Evolutionary conservation across 2,113 vertebrate genomes (phyloP), one percentile per base, ranked within the genome.

Genomic region (Leuciscus idus): DNA sequence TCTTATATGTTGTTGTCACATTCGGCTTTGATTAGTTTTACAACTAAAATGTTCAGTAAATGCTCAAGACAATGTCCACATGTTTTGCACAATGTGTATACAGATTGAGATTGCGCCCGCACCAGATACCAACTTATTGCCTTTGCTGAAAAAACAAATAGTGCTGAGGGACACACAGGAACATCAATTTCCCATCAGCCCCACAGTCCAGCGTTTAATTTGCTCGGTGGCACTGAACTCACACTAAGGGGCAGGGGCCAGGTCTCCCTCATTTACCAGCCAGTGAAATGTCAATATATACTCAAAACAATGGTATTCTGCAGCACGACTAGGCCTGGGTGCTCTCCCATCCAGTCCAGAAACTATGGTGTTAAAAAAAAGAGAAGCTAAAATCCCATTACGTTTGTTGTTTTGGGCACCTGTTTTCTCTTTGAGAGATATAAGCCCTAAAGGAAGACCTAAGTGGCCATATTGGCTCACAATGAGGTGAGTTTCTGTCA

Each of bases 251-350:
- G 83, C 89, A 88, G 17, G 70, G 89, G 84, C 83, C 87, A 80
- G 79, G 87, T 84, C 90, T 88, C 70, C 74, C 89, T 90, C 91
- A 90, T 92, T 90, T 89, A 91, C 89, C 79, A 86, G 84, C 90
- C 87, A 87, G 81, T 74, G 85, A 93, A 92, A 92, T 90, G 91
- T 92, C 91, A 92, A 93, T 92, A 91, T 91, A 88, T 88, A 91
- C 89, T 90, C 88, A 87, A 81, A 91, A 90, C 85, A 88, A 87
- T 87, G 90, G 90, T 83, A 89, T 91, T 88, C 89, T 2, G 57
- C 76, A n/a, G 64, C 88, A 89, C 61, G 81, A 77, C 86, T 59
- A 62, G 33, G 68, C 87, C 88, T 77, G 76, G 23, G 17, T 79
- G 23, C n/a, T 48, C 68, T 48, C 50, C 87, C 73, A 87, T 87